Base-by-base conservation (phyloP, 23 tunicate genomes). In the Trididemnum nubilum region DNA sequence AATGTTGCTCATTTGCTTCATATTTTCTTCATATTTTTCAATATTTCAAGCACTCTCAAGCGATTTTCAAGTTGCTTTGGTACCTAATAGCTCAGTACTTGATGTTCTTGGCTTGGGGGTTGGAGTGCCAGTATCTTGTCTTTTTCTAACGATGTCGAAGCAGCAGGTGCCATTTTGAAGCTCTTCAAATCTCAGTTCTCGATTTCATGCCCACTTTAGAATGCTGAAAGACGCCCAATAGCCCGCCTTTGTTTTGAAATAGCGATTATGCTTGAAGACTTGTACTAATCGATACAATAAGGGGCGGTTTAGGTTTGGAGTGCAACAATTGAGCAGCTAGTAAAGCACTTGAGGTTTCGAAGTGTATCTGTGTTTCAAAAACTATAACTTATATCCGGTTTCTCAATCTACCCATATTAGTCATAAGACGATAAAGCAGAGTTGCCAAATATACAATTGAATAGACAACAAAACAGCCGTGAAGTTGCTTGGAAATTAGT, bases 161-260 rank as follows among this genome's bases (percentile, higher is more conserved):
- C 79, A 73, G 79, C 59, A 36, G 79, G 58, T 36, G 79, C 2
- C 31, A 15, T 40, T 73, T 26, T 2, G 9, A 39, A 3, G 59
- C 79, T 73, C 79, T 73, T 73, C 9, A 73, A 39, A 73, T 30
- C 59, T 25, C 21, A 2, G 74, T 67, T n/a, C 74, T 67, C 74
- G 33, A 30, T 30, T 67, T n/a, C 22, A 67, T 24, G 22, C 38
- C 74, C 59, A 73, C 79, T 73, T 15, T 40, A 73, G 79, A 73
- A 39, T 15, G 44, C 33, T 4, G 58, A 73, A 73, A 73, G 79
- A 73, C 79, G 79, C 26, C 18, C 58, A 73, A 18, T 7, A 21
- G 15, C 2, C 33, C 59, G 23, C 60, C 79, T 73, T 73, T 73
- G 30, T 40, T 36, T 38, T 73, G 7, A 36, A 73, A 2, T 12